phyloP scores from a whole-genome alignment of 2,113 vertebrate genomes.

The Noctilio leporinus region DNA sequence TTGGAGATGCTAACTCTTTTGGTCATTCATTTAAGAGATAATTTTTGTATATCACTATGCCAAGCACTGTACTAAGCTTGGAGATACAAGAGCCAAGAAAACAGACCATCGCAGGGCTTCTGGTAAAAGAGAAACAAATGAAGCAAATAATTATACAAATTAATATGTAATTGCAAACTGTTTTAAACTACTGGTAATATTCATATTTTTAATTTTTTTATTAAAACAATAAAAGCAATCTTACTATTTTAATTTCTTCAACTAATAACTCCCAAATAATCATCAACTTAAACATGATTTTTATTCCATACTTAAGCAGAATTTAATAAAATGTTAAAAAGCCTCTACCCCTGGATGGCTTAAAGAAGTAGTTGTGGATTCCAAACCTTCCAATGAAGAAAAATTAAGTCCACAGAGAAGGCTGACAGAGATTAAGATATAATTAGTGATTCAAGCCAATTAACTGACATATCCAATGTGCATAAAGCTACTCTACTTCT shows the following conservation, averaged over 20 bases:
- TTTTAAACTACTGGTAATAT: background rate
- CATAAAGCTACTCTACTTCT: background rate
- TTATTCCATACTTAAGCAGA: background rate
- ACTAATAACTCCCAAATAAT: background rate
- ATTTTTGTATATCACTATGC: background rate
- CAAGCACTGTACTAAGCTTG: background rate
- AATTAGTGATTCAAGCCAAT: background rate
- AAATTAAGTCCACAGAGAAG: background rate
- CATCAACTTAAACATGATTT: background rate
- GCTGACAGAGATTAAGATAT: background rate
- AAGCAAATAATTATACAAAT: background rate
- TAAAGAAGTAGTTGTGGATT: background rate
- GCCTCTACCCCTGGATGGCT: background rate
- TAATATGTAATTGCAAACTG: background rate
- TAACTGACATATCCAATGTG: background rate
- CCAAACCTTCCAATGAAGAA: background rate
- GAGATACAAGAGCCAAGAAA: background rate
- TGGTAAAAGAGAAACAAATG: background rate
- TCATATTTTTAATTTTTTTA: constrained; percentile 18
- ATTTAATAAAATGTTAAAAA: constrained; percentile 2
- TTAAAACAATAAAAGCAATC: background rate
- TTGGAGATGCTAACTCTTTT: background rate
- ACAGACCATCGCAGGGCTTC: background rate
- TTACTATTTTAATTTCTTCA: background rate
- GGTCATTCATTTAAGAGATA: background rate